A percentile compares a stretch with the other conserved stretches of the same genome.
Evolutionary conservation across 2,797 vertebrate genomes (phyloP).

Genomic region (Antrozous pallidus): DNA sequence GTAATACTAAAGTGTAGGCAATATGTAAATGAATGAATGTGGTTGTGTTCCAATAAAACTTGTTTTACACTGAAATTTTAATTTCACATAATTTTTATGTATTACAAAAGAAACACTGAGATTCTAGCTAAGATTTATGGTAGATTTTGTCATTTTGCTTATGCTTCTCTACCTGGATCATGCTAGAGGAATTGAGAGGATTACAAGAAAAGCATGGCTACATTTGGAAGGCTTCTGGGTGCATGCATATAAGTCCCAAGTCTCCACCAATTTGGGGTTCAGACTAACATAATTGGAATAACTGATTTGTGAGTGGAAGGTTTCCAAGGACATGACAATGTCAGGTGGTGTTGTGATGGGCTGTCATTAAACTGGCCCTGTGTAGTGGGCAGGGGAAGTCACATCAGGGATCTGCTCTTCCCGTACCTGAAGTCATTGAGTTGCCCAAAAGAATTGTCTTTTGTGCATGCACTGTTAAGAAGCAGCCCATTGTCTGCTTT

Average conservation of each 20-base stretch:
- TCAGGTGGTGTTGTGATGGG: not conserved
- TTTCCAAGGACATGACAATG: not conserved
- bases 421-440: not conserved
- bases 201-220: not conserved
- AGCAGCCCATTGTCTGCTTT: not conserved
- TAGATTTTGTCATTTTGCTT: not conserved
- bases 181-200: not conserved
- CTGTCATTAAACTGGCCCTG: not conserved
- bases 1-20: not conserved
- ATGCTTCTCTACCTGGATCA: not conserved
- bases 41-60: not conserved
- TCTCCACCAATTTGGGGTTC: not conserved
- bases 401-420: not conserved
- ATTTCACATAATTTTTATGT: not conserved
- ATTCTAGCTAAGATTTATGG: not conserved
- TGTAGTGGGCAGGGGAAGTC: not conserved
- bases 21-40: not conserved
- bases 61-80: conserved; percentile 6
- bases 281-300: not conserved
- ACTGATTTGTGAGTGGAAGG: not conserved
- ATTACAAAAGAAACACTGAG: not conserved
- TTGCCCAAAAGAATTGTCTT: not conserved
- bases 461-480: not conserved
- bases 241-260: not conserved
- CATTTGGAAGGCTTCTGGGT: not conserved